Evolutionary conservation across 2,797 vertebrate species (phyloP).

Genomic region (Pseudomugil gertrudae): DNA sequence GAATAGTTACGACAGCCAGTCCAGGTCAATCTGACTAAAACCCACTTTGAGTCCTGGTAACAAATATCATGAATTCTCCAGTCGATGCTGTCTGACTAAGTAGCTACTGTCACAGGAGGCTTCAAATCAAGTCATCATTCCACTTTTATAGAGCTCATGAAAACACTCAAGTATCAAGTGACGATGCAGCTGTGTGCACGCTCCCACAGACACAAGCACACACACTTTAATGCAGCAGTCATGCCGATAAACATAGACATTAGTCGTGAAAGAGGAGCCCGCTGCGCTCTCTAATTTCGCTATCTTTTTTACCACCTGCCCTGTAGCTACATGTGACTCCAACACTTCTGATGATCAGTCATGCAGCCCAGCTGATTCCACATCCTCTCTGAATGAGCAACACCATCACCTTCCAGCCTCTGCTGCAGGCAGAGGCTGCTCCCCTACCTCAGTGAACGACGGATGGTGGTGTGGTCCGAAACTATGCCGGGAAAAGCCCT

Average conservation of each 20-base stretch:
- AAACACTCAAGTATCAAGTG: conserved; percentile 45
- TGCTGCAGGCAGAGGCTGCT: conserved; percentile 26
- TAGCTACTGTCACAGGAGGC: conserved; percentile 11
- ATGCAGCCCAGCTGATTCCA: conserved; percentile 9
- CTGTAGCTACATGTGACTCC: conserved; percentile 30
- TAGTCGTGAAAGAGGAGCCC: conserved; percentile 60
- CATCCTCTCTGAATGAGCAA: conserved; percentile 12
- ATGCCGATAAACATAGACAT: conserved; percentile 65
- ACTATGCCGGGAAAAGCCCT: conserved; percentile 54
- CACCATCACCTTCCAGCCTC: conserved; percentile 14
- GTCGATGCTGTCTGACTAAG: conserved; percentile 1
- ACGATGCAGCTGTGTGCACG: conserved; percentile 12
- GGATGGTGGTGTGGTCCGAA: conserved; percentile 37
- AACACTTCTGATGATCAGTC: conserved; percentile 17
- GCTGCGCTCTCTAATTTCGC: conserved; percentile 54
- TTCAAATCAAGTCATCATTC: conserved; percentile 55
- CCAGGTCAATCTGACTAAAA: not conserved
- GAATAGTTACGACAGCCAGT: not conserved
- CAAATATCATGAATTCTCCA: conserved; percentile 2
- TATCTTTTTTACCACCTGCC: conserved; percentile 50
- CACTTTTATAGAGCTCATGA: conserved; percentile 52
- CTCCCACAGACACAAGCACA: conserved; percentile 21
- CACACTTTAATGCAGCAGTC: conserved; percentile 29
- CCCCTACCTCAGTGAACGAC: conserved; percentile 69
- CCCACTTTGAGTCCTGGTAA: not conserved